These are phyloP conservation scores for Ciona savignyi DNA, from an alignment of 23 tunicate genomes.

Conservation along the genomic window DNA sequence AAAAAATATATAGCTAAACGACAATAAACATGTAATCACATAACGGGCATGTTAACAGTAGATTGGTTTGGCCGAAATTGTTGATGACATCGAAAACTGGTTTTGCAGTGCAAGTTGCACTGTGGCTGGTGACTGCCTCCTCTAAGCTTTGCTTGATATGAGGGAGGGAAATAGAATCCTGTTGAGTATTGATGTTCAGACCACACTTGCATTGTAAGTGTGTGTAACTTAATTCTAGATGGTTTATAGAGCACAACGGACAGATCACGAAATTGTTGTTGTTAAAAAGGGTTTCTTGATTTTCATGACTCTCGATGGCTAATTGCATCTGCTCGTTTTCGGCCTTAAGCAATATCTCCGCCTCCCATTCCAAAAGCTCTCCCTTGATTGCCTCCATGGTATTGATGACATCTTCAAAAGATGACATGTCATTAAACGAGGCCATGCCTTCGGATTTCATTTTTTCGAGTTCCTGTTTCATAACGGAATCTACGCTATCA, in stretches of 20 bases:
- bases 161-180: conserved; percentile 23
- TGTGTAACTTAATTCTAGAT: conserved; percentile 6
- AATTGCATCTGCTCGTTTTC: conserved; percentile 17
- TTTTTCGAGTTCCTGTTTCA: conserved; percentile 12
- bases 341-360: conserved; percentile 32
- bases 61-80: conserved; percentile 25
- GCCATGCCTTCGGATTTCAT: conserved; percentile 6
- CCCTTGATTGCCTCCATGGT: conserved; percentile 44
- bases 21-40: conserved; percentile 85
- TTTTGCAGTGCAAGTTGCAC: conserved; percentile 5
- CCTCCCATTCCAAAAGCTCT: conserved; percentile 57
- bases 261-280: conserved; percentile 1
- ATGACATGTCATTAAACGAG: background rate
- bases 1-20: conserved; percentile 8
- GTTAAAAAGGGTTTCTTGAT: background rate
- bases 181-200: conserved; percentile 15
- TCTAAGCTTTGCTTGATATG: conserved; percentile 13
- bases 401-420: conserved; percentile 30
- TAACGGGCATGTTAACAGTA: conserved; percentile 41
- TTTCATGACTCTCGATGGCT: conserved; percentile 33
- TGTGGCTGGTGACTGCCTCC: conserved; percentile 23
- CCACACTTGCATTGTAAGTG: conserved; percentile 25
- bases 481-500: conserved; percentile 13
- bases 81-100: conserved; percentile 29
- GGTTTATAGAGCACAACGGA: conserved; percentile 19